A percentile compares a stretch with the other conserved stretches of the same genome.
Conservation (phyloP, 1,140 invertebrate genomes). For the Lucilia sericata region DNA sequence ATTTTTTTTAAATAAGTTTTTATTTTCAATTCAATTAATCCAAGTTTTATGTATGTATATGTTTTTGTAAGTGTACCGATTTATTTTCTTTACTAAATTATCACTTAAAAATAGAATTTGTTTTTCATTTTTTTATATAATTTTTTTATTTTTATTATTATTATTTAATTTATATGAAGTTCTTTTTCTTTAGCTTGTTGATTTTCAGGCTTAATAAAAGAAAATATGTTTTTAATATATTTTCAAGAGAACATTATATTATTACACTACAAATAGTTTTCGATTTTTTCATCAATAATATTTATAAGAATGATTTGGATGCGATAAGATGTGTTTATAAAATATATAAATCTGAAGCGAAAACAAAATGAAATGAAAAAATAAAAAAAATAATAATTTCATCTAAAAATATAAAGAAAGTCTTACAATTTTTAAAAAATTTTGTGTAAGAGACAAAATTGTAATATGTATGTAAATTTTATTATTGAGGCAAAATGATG, state of each 20-base stretch:
- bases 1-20: neutral
- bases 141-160: neutral
- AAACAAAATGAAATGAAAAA: too few relatives aligned
- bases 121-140: neutral
- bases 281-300: too few relatives aligned
- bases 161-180: neutral
- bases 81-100: neutral
- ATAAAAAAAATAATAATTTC: too few relatives aligned
- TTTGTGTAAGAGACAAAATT: slow-evolving; percentile 3
- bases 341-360: too few relatives aligned
- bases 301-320: too few relatives aligned
- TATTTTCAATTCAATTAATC: neutral
- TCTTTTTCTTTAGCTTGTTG: neutral
- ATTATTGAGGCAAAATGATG: neutral
- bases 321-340: too few relatives aligned
- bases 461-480: neutral
- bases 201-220: neutral
- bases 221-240: neutral
- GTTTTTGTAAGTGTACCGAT: neutral
- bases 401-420: too few relatives aligned
- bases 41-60: neutral
- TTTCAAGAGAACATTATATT: neutral
- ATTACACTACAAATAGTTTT: slow-evolving; percentile 15
- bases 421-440: slow-evolving; percentile 9
- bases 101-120: neutral